Percentiles rank a stretch among this genome's conserved stretches.
phyloP scores from a whole-genome alignment of 2,888 invertebrate species.

The Noctua fimbriata region DNA sequence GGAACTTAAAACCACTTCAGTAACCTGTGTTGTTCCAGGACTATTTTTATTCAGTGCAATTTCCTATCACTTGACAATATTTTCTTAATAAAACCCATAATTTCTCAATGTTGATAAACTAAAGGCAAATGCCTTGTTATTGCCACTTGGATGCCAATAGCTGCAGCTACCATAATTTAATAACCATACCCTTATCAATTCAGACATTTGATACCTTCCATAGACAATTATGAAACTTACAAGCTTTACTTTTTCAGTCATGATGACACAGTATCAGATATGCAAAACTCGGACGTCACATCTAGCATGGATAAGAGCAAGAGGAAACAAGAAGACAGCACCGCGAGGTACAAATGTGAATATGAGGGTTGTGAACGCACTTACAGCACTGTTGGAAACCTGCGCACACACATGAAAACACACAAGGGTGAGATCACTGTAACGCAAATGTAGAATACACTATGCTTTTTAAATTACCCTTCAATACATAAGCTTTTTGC shows the following conservation, averaged over 20 bases:
- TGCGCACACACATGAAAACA: slow-evolving; percentile 98
- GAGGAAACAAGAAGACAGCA: slow-evolving; percentile 80
- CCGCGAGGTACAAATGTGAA: slow-evolving; percentile 94
- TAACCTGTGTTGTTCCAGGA: slow-evolving; percentile 58
- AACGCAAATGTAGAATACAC: slow-evolving; percentile 26
- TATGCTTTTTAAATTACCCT: slow-evolving; percentile 8
- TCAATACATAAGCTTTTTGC: slow-evolving; percentile 18
- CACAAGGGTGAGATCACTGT: slow-evolving; percentile 94
- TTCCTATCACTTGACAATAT: slow-evolving; percentile 1
- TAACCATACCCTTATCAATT: background rate
- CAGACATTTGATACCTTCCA: slow-evolving; percentile 41
- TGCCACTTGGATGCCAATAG: background rate
- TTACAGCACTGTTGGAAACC: slow-evolving; percentile 98
- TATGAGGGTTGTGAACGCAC: slow-evolving; percentile 96
- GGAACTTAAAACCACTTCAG: slow-evolving; percentile 39
- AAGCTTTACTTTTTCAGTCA: slow-evolving; percentile 71
- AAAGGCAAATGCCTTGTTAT: slow-evolving; percentile 10
- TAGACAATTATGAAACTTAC: slow-evolving; percentile 16
- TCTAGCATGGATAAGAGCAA: slow-evolving; percentile 79
- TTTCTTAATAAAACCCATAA: background rate
- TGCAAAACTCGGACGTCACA: slow-evolving; percentile 75
- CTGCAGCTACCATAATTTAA: background rate
- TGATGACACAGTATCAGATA: slow-evolving; percentile 79
- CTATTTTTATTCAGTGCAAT: slow-evolving; percentile 51
- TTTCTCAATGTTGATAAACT: background rate